Conservation (phyloP, 2,113 vertebrate genomes). For the Salminus brasiliensis region DNA sequence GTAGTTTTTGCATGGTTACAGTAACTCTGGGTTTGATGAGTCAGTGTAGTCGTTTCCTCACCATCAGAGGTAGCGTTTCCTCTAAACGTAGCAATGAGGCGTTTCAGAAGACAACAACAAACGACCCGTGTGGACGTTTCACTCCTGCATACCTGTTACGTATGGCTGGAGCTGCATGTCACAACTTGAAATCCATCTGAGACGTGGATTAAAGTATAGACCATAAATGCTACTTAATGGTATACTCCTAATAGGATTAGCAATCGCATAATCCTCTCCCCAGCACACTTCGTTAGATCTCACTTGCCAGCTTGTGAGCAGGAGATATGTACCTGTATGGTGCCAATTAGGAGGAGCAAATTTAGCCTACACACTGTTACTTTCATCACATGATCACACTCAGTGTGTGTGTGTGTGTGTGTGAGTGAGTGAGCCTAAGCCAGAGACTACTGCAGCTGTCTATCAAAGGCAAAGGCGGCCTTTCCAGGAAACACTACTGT, state of each 20-base stretch:
- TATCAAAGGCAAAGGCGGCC: slow-evolving; percentile 13
- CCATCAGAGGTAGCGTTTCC: too few relatives aligned
- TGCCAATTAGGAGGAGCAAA: slow-evolving; percentile 48
- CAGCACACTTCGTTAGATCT: slow-evolving; percentile 10
- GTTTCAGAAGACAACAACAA: too few relatives aligned
- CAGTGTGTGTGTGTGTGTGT: neutral
- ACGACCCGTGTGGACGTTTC: too few relatives aligned
- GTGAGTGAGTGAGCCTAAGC: neutral
- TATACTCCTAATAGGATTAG: slow-evolving; percentile 10
- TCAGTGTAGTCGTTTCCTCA: too few relatives aligned
- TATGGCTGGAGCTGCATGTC: neutral
- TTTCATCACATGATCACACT: slow-evolving; percentile 31
- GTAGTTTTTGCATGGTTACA: too few relatives aligned
- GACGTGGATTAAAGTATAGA: neutral
- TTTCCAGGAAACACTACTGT: neutral
- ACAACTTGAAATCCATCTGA: neutral
- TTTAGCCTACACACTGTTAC: slow-evolving; percentile 26
- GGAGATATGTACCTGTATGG: slow-evolving; percentile 41
- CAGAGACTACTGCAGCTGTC: slow-evolving; percentile 27
- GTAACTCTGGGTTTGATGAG: too few relatives aligned
- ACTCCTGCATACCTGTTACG: neutral
- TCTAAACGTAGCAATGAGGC: too few relatives aligned
- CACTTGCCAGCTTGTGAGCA: neutral
- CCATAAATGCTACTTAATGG: neutral
- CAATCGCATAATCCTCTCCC: neutral